phyloP scores from a whole-genome alignment of 2,113 vertebrate genomes.

The Polypterus bichir region DNA sequence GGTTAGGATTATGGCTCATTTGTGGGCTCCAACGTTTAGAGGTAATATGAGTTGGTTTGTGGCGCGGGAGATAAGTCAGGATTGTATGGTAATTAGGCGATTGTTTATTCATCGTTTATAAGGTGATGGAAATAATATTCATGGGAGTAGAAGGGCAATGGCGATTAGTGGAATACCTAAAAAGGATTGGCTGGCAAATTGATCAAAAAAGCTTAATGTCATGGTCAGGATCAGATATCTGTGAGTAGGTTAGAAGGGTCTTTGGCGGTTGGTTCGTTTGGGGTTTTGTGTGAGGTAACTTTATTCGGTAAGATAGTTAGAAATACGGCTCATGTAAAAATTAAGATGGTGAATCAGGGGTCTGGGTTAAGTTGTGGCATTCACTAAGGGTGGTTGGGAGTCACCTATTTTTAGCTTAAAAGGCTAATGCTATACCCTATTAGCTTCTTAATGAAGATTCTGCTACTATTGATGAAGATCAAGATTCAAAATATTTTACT shows the following conservation, averaged over 20 bases:
- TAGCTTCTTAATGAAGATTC: conserved; percentile 27
- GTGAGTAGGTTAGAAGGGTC: neutral
- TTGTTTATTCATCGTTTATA: conserved; percentile 1
- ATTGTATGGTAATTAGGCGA: conserved; percentile 7
- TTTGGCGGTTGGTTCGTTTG: neutral
- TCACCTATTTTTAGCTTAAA: conserved; percentile 30
- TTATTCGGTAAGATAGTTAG: conserved; percentile 10
- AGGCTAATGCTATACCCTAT: conserved; percentile 25
- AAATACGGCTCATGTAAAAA: conserved; percentile 12
- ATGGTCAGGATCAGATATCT: conserved; percentile 21
- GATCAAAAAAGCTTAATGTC: conserved; percentile 19
- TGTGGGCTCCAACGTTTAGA: neutral
- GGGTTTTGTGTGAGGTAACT: neutral
- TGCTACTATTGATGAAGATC: conserved; percentile 14
- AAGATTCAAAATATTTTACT: conserved; percentile 20
- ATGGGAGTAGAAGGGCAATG: neutral
- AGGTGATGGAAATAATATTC: neutral
- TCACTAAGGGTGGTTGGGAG: conserved; percentile 20
- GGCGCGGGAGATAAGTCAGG: conserved; percentile 10
- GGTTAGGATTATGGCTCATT: conserved; percentile 8
- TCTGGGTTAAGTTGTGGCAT: conserved; percentile 27
- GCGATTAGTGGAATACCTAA: conserved; percentile 5
- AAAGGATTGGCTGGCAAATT: conserved; percentile 8
- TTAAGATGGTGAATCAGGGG: conserved; percentile 17
- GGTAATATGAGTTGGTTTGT: conserved; percentile 15